Percentiles rank a stretch among this genome's conserved stretches.
These are phyloP conservation scores for Eupithecia insigniata DNA, from an alignment of 2,888 invertebrate genomes.

Conservation along the genomic window DNA sequence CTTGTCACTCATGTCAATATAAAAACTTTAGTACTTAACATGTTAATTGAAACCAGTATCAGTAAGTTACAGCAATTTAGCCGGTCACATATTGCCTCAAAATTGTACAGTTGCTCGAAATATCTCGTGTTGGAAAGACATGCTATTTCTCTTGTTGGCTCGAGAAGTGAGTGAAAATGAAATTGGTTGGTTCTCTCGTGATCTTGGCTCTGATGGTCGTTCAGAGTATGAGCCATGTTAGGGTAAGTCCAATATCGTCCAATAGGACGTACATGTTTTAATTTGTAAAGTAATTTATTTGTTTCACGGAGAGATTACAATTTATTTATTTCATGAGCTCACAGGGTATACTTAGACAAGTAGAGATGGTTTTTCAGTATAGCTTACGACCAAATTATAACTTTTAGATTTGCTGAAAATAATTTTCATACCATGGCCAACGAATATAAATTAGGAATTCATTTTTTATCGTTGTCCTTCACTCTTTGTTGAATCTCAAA, in stretches of 20 bases:
- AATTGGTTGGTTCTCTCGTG: constrained; percentile 43
- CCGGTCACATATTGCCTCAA: constrained; percentile 39
- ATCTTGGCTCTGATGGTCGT: constrained; percentile 45
- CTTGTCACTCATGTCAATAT: background rate
- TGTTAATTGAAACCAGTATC: constrained; percentile 12
- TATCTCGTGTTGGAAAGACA: constrained; percentile 35
- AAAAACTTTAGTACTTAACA: background rate
- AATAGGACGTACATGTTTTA: background rate
- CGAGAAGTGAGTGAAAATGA: constrained; percentile 40
- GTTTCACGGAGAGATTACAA: background rate
- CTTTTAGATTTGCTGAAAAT: background rate
- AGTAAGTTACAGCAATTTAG: background rate
- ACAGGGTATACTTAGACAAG: background rate
- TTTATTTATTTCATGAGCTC: background rate
- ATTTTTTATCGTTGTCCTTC: background rate
- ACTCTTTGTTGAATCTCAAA: background rate
- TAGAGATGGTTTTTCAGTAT: background rate
- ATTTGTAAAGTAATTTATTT: background rate
- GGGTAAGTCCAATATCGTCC: background rate
- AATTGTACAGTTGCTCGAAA: constrained; percentile 36
- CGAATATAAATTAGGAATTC: background rate
- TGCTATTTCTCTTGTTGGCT: constrained; percentile 13
- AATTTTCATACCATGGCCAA: background rate
- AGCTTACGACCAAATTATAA: background rate
- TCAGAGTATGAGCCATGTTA: constrained; percentile 25